These are phyloP conservation scores for Crossocerus cetratus DNA, from an alignment of 2,888 invertebrate genomes.

Conservation along the genomic window DNA sequence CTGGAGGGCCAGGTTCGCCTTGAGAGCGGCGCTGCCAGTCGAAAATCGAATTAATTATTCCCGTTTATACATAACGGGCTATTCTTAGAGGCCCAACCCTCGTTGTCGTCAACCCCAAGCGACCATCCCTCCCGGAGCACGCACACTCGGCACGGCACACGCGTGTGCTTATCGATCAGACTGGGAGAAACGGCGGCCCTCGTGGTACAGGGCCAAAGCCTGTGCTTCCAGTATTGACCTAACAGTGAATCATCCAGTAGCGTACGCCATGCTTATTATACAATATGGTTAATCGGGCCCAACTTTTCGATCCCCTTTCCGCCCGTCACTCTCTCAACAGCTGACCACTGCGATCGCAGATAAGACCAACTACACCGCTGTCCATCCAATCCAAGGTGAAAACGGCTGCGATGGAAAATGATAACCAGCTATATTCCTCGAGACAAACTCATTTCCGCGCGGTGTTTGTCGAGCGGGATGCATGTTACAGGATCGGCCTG, in stretches of 20 bases:
- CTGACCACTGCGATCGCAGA: background rate
- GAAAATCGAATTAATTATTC: constrained; percentile 59
- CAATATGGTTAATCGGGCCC: constrained; percentile 35
- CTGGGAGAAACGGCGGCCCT: constrained; percentile 55
- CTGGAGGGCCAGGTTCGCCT: constrained; percentile 14
- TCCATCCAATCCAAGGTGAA: no score
- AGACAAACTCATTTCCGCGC: background rate
- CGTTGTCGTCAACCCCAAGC: constrained; percentile 44
- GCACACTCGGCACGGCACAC: constrained; percentile 41
- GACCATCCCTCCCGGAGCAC: constrained; percentile 43
- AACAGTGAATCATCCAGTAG: constrained; percentile 67
- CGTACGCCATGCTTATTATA: constrained; percentile 44
- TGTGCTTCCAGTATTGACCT: constrained; percentile 63
- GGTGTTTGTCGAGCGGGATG: no score
- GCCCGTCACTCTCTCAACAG: constrained; percentile 23
- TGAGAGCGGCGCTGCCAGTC: constrained; percentile 11
- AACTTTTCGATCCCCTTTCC: constrained; percentile 13
- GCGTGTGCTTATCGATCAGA: constrained; percentile 64
- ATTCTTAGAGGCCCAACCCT: constrained; percentile 38
- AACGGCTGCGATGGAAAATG: no score
- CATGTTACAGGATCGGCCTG: no score
- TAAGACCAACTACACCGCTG: background rate
- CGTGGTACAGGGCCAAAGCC: constrained; percentile 34
- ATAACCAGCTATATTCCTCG: no score
- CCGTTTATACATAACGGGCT: constrained; percentile 34